Conservation (phyloP, 2,888 invertebrate species). For the Tholera decimalis region DNA sequence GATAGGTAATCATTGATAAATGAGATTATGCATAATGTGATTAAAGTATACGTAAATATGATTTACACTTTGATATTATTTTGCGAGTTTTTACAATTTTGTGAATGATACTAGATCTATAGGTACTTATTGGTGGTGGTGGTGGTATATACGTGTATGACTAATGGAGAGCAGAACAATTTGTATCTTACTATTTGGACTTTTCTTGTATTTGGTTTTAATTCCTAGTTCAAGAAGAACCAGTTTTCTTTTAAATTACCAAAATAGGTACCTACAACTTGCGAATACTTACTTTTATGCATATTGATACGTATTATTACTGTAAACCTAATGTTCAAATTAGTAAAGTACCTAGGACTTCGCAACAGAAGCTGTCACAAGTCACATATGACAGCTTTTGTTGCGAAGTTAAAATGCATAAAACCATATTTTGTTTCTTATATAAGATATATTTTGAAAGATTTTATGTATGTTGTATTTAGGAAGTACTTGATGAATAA, state of each 20-base stretch:
- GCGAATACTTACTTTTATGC: neutral
- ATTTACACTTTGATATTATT: slow-evolving; percentile 21
- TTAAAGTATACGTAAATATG: slow-evolving; percentile 2
- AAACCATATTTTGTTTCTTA: slow-evolving; percentile 42
- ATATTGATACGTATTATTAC: neutral
- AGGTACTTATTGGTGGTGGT: neutral
- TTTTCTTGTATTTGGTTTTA: neutral
- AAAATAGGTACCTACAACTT: neutral
- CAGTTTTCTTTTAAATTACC: slow-evolving; percentile 1
- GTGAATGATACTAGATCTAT: slow-evolving; percentile 10
- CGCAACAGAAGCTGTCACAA: neutral
- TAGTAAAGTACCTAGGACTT: slow-evolving; percentile 6
- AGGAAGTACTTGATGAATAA: slow-evolving; percentile 45
- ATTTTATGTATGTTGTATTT: slow-evolving; percentile 56
- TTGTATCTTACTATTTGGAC: too few species aligned
- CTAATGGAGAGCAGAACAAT: neutral
- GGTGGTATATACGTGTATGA: neutral
- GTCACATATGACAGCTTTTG: slow-evolving; percentile 1
- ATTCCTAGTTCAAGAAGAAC: neutral
- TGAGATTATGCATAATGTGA: slow-evolving; percentile 11
- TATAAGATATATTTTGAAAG: slow-evolving; percentile 43
- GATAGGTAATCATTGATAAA: too few species aligned
- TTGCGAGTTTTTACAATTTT: slow-evolving; percentile 36
- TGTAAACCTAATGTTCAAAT: slow-evolving; percentile 21
- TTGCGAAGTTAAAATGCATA: slow-evolving; percentile 16